Conservation (phyloP, 53 echinoderm and acorn worm genomes). For the Arbacia lixula region DNA sequence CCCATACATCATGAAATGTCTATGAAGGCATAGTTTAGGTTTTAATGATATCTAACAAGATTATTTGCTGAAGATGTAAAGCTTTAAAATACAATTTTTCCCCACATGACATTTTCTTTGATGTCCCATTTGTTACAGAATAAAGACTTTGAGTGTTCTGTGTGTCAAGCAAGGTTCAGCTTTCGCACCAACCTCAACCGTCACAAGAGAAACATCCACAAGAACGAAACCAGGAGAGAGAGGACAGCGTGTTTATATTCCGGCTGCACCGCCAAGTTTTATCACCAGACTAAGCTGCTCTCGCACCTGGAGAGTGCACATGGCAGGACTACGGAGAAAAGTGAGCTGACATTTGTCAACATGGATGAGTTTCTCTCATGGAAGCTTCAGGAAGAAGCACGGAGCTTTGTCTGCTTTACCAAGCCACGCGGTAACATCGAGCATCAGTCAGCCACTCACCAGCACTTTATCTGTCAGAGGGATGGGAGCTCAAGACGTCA, state of each 20-base stretch:
- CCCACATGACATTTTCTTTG: too few species aligned
- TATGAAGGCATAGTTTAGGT: too few species aligned
- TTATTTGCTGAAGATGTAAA: too few species aligned
- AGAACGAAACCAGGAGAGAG: background rate
- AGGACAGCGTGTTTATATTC: slow-evolving; percentile 27
- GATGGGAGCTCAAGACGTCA: slow-evolving; percentile 50
- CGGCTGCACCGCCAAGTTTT: slow-evolving; percentile 39
- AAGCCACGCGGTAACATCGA: slow-evolving; percentile 31
- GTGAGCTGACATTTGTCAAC: slow-evolving; percentile 12
- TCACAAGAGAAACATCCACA: slow-evolving; percentile 37
- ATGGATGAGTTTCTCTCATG: slow-evolving; percentile 38
- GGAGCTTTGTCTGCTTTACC: slow-evolving; percentile 45
- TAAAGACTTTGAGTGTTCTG: slow-evolving; percentile 25
- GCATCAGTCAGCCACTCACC: slow-evolving; percentile 21
- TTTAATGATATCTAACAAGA: too few species aligned
- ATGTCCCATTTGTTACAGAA: background rate
- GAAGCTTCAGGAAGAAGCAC: slow-evolving; percentile 37
- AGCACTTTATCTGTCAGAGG: slow-evolving; percentile 56
- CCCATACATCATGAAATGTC: too few species aligned
- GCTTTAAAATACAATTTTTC: too few species aligned
- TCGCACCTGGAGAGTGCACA: slow-evolving; percentile 40
- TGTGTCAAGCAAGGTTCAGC: slow-evolving; percentile 20
- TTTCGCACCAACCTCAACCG: slow-evolving; percentile 29
- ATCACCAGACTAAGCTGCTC: slow-evolving; percentile 50
- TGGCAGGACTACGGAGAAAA: slow-evolving; percentile 36